Base-by-base conservation (phyloP, 1,140 invertebrate genomes). In the Coelopa frigida region DNA sequence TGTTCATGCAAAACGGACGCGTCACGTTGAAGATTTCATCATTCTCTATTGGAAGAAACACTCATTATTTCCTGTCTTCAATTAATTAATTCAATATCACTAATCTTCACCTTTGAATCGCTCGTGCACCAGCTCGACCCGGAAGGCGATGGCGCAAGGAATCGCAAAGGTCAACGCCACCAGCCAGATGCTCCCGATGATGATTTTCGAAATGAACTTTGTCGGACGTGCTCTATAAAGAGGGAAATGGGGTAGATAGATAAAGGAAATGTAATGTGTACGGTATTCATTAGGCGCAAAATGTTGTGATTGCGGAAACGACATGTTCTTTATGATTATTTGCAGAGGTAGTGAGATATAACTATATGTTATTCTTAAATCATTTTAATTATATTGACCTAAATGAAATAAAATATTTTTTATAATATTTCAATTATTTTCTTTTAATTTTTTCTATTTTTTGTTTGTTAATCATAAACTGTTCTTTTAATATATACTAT, bases 111-210 rank as follows among this genome's bases (percentile, higher is more conserved):
- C 62, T 17, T 53, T 54, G 35, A 67, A 53, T 8, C 59, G 56
- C 40, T 66, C 64, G 22, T 54, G 56, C 8, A 72, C 47, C 44
- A 65, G 56, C 29, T 72, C 63, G 15, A 83, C 81, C 33, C 79
- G 72, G 54, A 80, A 76, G 1, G 79, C 80, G 41, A 80, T 74
- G 2, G 78, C 81, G 73, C 82, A 83, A 1, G 83, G 84, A 0
- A 76, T 69, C 0, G 83, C 83, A 24, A 84, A 70, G 2, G 75
- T 63, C 7, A 77, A 59, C 1, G 78, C 75, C 42, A 82, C 51
- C 0, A 79, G 41, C 84, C 84, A 87, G 62, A 87, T 85, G 21
- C 76, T 68, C 7, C 75, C 73, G 53, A 87, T 81, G 46, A 81
- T 76, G 22, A 83, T 72, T 69, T 82, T 82, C 5, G 83, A 83